phyloP scores from a whole-genome alignment of 2,888 invertebrate genomes.

The Temnothorax ravouxi region DNA sequence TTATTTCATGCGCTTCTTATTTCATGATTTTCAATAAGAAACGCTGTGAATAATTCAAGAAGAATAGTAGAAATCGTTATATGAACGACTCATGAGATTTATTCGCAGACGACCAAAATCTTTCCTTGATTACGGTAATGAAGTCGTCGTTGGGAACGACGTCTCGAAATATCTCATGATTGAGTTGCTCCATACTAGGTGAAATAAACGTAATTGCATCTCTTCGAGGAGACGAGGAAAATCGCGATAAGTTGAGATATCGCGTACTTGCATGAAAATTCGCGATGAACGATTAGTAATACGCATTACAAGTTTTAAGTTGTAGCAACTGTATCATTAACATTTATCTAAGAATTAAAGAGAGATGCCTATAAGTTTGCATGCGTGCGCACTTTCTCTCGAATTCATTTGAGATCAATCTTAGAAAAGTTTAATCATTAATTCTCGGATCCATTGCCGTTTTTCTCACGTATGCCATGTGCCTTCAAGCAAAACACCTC shows the following conservation, averaged over 20 bases:
- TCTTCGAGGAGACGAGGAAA: conserved; percentile 19
- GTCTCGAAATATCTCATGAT: conserved; percentile 40
- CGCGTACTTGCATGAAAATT: conserved; percentile 22
- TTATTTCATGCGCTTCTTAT: not conserved
- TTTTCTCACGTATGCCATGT: not conserved
- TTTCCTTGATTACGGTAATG: conserved; percentile 30
- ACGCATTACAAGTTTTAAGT: not conserved
- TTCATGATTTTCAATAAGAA: not conserved
- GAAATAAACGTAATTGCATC: conserved; percentile 41
- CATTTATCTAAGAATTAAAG: not conserved
- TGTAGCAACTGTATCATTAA: conserved; percentile 20
- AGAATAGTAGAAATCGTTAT: conserved; percentile 8
- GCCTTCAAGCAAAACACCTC: not conserved
- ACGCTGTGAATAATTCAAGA: conserved; percentile 6
- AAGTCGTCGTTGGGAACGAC: conserved; percentile 11
- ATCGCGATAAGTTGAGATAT: conserved; percentile 23
- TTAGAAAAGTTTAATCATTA: conserved; percentile 4
- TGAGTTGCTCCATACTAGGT: conserved; percentile 25
- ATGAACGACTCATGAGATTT: conserved; percentile 12
- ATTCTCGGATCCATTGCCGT: not conserved
- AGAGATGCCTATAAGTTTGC: not conserved
- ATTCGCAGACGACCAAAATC: conserved; percentile 31
- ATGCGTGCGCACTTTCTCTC: not conserved
- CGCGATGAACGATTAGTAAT: not conserved
- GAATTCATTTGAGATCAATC: conserved; percentile 12